Base-by-base conservation (phyloP, 2,797 vertebrate species). In the Amblyopsis hoosieri region DNA sequence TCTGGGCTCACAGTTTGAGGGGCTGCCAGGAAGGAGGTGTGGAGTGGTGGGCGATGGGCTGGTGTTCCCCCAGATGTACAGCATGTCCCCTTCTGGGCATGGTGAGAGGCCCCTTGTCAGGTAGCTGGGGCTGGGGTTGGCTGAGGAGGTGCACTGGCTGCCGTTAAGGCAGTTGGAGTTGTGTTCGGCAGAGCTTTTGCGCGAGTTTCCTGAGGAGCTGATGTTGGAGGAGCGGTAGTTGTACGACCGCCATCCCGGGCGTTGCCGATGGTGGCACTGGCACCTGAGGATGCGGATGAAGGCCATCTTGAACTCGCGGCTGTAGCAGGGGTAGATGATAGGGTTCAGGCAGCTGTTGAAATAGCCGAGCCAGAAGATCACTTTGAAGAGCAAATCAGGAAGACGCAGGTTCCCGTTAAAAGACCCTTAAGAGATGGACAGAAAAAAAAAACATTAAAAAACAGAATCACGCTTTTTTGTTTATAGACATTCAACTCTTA, bases 301-400 rank as follows among this genome's bases (percentile, higher is more conserved):
- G 84, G 97, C 97, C 78, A 96, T 87, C 90, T 98, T 99, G 89
- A 99, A 99, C 90, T 99, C 97, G 3, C 96, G 95, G 90, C 95
- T 99, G 87, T 96, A 97, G 89, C 96, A 98, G 51, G 97, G 97
- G 85, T 99, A 99, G 89, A 99, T 98, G 90, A 99, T 96, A 74
- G 97, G 97, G 85, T 99, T 99, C 83, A 99, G 87, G 87, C 97
- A 99, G 90, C 97, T 98, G 92, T 99, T 99, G 89, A 98, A 99
- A 87, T 99, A 99, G 65, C 97, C 97, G 55, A 99, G 91, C 97
- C 97, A 99, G 92, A 99, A 99, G 82, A 98, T 95, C 58, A 99
- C 96, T 81, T 95, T 97, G 90, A 97, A 97, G 83, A 98, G 90
- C 1, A 89, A 78, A 17, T 96, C 94, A 3, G 97, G 95, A 3